A percentile compares a stretch with the other conserved stretches of the same genome.
Evolutionary conservation across 2,797 vertebrate species (phyloP).

Genomic region (Sebastes steindachneri): DNA sequence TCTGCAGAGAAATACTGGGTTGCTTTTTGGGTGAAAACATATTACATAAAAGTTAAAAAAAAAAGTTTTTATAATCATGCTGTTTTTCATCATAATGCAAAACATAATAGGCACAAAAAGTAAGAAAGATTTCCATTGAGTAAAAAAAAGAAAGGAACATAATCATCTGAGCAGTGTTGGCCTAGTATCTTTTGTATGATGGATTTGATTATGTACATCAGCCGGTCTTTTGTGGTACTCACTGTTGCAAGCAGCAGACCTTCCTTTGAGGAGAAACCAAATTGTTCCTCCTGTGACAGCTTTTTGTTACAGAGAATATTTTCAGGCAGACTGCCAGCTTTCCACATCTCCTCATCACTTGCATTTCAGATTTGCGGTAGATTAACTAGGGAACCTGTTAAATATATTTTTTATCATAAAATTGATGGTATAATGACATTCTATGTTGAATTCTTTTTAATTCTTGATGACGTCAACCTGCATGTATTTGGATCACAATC

Average conservation of each 20-base stretch:
- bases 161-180: background rate
- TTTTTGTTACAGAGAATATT: constrained; percentile 8
- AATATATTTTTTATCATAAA: constrained; percentile 53
- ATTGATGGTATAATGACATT: constrained; percentile 45
- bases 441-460: constrained; percentile 32
- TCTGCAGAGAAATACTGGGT: background rate
- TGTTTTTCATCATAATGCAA: background rate
- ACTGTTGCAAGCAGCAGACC: background rate
- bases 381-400: constrained; percentile 59
- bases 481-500: constrained; percentile 52
- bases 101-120: background rate
- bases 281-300: constrained; percentile 8
- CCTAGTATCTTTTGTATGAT: constrained; percentile 6
- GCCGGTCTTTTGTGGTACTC: constrained; percentile 17
- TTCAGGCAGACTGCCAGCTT: constrained; percentile 8
- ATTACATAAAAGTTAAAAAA: background rate
- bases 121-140: background rate
- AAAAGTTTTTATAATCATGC: background rate
- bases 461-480: constrained; percentile 25
- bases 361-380: constrained; percentile 60
- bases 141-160: background rate
- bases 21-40: background rate
- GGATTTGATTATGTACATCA: constrained; percentile 28
- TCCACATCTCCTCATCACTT: constrained; percentile 38
- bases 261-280: constrained; percentile 24